Conservation (phyloP, 2,113 vertebrate genomes). For the Gopherus flavomarginatus region DNA sequence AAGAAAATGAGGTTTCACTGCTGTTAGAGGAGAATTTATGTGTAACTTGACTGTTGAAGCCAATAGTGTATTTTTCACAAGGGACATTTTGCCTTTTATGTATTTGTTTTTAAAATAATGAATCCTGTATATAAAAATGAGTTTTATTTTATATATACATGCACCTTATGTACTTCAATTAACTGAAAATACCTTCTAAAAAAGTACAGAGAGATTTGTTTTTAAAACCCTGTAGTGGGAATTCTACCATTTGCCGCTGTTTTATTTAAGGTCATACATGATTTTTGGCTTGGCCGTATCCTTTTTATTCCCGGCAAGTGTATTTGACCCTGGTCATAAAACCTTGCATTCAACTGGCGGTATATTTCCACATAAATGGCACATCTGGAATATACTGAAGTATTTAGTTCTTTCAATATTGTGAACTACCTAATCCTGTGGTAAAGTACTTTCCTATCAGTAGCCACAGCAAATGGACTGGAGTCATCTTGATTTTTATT, state of each 20-base stretch:
- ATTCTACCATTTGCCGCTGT: conserved; percentile 13
- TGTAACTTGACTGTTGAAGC: conserved; percentile 23
- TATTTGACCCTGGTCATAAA: conserved; percentile 53
- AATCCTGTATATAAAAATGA: conserved; percentile 20
- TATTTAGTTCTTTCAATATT: neutral
- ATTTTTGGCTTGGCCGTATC: conserved; percentile 55
- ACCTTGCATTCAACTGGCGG: conserved; percentile 48
- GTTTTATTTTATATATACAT: neutral
- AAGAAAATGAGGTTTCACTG: neutral
- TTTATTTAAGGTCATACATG: neutral
- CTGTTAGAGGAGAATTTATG: conserved; percentile 8
- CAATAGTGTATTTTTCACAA: conserved; percentile 7
- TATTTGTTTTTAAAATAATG: conserved; percentile 22
- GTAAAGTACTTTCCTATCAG: neutral
- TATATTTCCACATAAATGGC: conserved; percentile 60
- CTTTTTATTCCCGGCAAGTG: conserved; percentile 61
- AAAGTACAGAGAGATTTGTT: conserved; percentile 28
- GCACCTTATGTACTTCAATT: conserved; percentile 71
- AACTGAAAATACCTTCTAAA: conserved; percentile 5
- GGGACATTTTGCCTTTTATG: neutral
- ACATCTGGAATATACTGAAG: conserved; percentile 42
- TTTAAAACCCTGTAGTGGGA: conserved; percentile 13
- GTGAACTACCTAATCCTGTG: neutral
- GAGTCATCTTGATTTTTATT: conserved; percentile 30
- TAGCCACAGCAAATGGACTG: neutral